phyloP scores from a whole-genome alignment of 2,888 invertebrate species.

The Lepidocyrtinus sp. region DNA sequence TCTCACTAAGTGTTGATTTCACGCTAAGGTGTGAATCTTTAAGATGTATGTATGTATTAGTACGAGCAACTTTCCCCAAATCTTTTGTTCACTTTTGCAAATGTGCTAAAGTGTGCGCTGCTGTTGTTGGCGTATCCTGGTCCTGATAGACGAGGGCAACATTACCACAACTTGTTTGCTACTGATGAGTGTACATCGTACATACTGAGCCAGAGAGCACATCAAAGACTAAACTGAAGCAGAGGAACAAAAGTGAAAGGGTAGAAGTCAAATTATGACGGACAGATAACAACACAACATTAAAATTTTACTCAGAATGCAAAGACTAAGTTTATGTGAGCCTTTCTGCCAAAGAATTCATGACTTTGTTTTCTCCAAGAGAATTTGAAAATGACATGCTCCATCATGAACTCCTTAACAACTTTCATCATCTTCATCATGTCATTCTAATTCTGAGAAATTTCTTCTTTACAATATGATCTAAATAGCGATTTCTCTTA shows the following conservation, averaged over 20 bases:
- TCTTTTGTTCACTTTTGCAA: too few relatives aligned
- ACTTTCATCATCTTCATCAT: not conserved
- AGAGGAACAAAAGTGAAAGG: not conserved
- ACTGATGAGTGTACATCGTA: too few relatives aligned
- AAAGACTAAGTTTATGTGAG: not conserved
- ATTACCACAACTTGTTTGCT: too few relatives aligned
- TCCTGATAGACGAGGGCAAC: too few relatives aligned
- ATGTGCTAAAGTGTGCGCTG: too few relatives aligned
- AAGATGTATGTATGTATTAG: too few relatives aligned
- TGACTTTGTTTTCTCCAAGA: not conserved
- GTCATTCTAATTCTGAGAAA: not conserved
- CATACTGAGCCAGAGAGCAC: too few relatives aligned
- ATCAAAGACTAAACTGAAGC: not conserved
- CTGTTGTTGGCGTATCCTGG: too few relatives aligned
- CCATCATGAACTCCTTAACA: not conserved
- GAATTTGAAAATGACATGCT: not conserved
- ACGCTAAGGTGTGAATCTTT: slow-evolving; percentile 1
- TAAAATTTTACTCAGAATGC: not conserved
- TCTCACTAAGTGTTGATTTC: not conserved
- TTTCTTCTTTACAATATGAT: not conserved
- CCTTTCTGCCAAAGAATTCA: not conserved
- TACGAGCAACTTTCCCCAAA: too few relatives aligned
- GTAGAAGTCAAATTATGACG: not conserved
- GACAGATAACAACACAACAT: not conserved
- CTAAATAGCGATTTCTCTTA: not conserved